phyloP scores from a whole-genome alignment of 2,797 vertebrate genomes.

The Glyptemys insculpta region DNA sequence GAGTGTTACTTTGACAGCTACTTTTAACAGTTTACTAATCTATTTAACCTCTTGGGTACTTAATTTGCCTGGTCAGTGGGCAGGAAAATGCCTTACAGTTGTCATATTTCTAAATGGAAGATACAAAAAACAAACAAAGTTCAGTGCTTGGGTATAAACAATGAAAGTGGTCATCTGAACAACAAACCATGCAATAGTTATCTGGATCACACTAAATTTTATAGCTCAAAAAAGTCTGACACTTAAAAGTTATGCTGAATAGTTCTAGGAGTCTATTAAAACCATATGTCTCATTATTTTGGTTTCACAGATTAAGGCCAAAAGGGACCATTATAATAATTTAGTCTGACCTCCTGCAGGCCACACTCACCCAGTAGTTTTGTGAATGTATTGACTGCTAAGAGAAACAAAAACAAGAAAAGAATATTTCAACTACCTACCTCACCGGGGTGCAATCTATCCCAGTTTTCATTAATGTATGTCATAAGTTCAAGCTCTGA shows the following conservation, averaged over 20 bases:
- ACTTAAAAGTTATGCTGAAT: background rate
- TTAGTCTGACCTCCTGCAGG: background rate
- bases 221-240: background rate
- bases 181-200: background rate
- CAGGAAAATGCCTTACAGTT: background rate
- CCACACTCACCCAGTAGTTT: background rate
- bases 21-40: background rate
- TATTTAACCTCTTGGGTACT: background rate
- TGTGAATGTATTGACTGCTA: background rate
- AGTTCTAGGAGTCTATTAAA: background rate
- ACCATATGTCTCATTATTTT: background rate
- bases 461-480: conserved; percentile 98
- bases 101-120: background rate
- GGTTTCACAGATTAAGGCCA: background rate
- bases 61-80: background rate
- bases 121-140: background rate
- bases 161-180: background rate
- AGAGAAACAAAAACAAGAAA: background rate
- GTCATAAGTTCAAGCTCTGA: conserved; percentile 96
- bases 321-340: background rate
- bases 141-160: background rate
- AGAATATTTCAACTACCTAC: conserved; percentile 77
- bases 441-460: conserved; percentile 94
- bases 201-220: background rate
- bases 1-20: background rate